These are phyloP conservation scores for Zaprionus africanus DNA, from an alignment of 1,140 invertebrate species.

Conservation along the genomic window DNA sequence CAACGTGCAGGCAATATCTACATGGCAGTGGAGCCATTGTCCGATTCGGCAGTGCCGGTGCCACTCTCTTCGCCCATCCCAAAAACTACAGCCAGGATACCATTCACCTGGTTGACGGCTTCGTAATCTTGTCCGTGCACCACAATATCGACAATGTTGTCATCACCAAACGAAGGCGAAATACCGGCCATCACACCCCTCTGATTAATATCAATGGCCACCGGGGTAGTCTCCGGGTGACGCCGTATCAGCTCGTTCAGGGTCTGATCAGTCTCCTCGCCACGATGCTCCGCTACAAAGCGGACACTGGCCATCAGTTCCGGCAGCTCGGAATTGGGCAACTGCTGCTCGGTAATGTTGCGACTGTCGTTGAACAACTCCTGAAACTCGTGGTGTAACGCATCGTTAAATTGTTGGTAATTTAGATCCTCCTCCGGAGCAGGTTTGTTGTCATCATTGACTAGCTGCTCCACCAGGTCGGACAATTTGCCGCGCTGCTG, in stretches of 20 bases:
- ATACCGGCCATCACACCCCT: fast-evolving
- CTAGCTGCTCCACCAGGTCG: neutral
- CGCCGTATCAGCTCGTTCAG: neutral
- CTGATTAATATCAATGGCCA: neutral
- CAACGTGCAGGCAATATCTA: no score
- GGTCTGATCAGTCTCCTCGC: neutral
- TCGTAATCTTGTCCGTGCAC: neutral
- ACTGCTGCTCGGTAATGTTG: no score
- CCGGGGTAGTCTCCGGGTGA: neutral
- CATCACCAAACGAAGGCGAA: neutral
- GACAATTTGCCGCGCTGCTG: neutral
- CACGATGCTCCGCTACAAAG: neutral
- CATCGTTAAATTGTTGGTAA: no score
- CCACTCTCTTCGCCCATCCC: neutral
- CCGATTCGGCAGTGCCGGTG: neutral
- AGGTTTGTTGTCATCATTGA: neutral
- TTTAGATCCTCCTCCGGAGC: neutral
- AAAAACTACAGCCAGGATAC: neutral
- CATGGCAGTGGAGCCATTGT: neutral
- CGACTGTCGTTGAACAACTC: no score
- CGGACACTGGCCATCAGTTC: neutral
- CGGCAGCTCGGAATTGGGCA: no score
- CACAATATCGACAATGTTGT: neutral
- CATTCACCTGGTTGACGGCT: neutral
- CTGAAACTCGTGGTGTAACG: no score